phyloP scores from a whole-genome alignment of 2,113 vertebrate genomes.

The Oreocharis arfaki region DNA sequence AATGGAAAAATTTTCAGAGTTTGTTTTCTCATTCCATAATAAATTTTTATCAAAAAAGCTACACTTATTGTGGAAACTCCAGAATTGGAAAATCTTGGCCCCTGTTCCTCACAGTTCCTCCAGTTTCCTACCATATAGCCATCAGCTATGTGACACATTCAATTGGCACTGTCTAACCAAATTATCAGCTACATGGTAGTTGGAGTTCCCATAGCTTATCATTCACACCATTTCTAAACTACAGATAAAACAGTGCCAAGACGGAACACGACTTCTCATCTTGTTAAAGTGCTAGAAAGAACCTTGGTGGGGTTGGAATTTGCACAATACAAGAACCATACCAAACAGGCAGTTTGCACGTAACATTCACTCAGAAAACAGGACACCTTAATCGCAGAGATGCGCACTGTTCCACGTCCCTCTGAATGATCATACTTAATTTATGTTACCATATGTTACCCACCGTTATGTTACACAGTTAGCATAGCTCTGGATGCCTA shows the following conservation, averaged over 20 bases:
- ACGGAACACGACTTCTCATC: accelerated
- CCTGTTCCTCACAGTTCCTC: not conserved
- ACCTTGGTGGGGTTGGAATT: not conserved
- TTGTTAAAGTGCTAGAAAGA: not conserved
- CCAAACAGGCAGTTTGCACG: not conserved
- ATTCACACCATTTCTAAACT: not conserved
- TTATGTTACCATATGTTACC: not conserved
- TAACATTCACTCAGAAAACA: not conserved
- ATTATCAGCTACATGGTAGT: not conserved
- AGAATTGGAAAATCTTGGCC: not conserved
- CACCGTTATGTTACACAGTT: not conserved
- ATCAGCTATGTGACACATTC: not conserved
- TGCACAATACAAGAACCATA: not conserved
- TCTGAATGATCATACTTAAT: not conserved
- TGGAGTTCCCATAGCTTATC: not conserved
- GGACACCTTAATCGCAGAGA: not conserved
- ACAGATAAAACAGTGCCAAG: not conserved
- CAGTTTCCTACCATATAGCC: not conserved
- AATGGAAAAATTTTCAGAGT: not conserved
- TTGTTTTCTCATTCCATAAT: not conserved
- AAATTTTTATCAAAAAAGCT: not conserved
- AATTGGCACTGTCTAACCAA: not conserved
- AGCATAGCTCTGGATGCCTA: not conserved
- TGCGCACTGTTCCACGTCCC: not conserved
- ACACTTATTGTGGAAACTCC: not conserved